A percentile compares a stretch with the other conserved stretches of the same genome.
phyloP scores from a whole-genome alignment of 2,888 invertebrate species.

The Agriopis leucophaearia region DNA sequence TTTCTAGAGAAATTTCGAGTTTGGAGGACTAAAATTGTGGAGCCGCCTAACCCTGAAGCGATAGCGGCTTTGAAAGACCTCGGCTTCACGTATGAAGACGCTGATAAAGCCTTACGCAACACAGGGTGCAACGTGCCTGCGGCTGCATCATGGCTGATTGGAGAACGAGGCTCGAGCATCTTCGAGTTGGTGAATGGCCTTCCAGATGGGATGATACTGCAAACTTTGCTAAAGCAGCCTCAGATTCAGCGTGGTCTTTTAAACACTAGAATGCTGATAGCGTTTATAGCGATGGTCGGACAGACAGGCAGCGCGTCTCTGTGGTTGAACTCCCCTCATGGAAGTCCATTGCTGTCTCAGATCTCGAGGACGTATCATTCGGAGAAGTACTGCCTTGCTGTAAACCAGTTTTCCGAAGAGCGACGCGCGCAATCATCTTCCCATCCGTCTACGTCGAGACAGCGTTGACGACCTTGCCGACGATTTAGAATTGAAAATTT shows the following conservation, averaged over 20 bases:
- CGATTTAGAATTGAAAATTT: background rate
- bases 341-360: conserved; percentile 76
- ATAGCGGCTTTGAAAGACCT: conserved; percentile 68
- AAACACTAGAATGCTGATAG: conserved; percentile 79
- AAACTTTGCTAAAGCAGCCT: conserved; percentile 75
- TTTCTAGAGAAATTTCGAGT: conserved; percentile 76
- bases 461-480: conserved; percentile 48
- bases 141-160: conserved; percentile 77
- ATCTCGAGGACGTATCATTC: conserved; percentile 82
- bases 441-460: conserved; percentile 71
- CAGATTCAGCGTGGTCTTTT: conserved; percentile 78
- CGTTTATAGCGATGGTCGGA: conserved; percentile 81
- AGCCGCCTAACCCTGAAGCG: conserved; percentile 69
- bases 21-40: conserved; percentile 71
- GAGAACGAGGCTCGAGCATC: conserved; percentile 77
- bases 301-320: conserved; percentile 76
- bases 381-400: conserved; percentile 81
- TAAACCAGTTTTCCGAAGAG: conserved; percentile 79
- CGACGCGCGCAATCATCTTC: conserved; percentile 47
- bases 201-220: conserved; percentile 74
- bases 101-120: conserved; percentile 68
- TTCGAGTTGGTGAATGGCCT: conserved; percentile 77
- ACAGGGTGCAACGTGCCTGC: conserved; percentile 80
- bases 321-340: conserved; percentile 81
- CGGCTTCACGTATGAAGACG: conserved; percentile 69